A percentile compares a stretch with the other conserved stretches of the same genome.
phyloP scores from a whole-genome alignment of 2,797 vertebrate species.

The Gambelia wislizenii region DNA sequence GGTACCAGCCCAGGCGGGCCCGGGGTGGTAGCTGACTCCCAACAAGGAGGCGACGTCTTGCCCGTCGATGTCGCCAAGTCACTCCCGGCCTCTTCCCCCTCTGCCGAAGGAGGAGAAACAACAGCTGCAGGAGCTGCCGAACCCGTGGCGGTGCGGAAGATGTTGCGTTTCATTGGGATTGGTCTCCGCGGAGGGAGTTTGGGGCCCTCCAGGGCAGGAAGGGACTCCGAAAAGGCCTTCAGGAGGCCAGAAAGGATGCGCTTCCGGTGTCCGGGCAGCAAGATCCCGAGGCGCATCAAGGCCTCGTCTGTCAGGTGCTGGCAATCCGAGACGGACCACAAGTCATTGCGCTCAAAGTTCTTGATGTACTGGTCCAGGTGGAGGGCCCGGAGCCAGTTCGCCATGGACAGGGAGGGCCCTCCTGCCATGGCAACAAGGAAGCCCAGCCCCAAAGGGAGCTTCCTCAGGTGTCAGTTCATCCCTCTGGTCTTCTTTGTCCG shows the following conservation, averaged over 20 bases:
- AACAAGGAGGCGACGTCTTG: fast-evolving
- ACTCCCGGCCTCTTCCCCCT: background rate
- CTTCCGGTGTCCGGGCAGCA: slow-evolving; percentile 88
- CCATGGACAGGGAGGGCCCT: slow-evolving; percentile 74
- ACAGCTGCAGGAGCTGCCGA: fast-evolving
- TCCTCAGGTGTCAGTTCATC: slow-evolving; percentile 35
- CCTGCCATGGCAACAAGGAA: slow-evolving; percentile 54
- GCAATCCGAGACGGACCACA: slow-evolving; percentile 82
- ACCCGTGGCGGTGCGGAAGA: slow-evolving; percentile 73
- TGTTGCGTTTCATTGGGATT: slow-evolving; percentile 86
- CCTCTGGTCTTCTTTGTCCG: slow-evolving; percentile 16
- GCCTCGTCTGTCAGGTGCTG: slow-evolving; percentile 77
- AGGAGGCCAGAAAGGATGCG: slow-evolving; percentile 90
- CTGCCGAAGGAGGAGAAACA: fast-evolving
- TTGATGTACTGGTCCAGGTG: slow-evolving; percentile 88
- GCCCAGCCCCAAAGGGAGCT: background rate
- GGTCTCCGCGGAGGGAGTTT: slow-evolving; percentile 67
- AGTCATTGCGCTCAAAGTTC: slow-evolving; percentile 79
- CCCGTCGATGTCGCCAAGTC: fast-evolving
- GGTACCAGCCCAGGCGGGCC: slow-evolving; percentile 26
- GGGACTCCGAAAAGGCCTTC: slow-evolving; percentile 63
- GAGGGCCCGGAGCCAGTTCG: slow-evolving; percentile 85
- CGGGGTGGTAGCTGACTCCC: background rate
- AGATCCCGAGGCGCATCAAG: slow-evolving; percentile 85
- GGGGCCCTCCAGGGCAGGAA: background rate